phyloP scores from a whole-genome alignment of 2,797 vertebrate species.

The Danionella dracula region DNA sequence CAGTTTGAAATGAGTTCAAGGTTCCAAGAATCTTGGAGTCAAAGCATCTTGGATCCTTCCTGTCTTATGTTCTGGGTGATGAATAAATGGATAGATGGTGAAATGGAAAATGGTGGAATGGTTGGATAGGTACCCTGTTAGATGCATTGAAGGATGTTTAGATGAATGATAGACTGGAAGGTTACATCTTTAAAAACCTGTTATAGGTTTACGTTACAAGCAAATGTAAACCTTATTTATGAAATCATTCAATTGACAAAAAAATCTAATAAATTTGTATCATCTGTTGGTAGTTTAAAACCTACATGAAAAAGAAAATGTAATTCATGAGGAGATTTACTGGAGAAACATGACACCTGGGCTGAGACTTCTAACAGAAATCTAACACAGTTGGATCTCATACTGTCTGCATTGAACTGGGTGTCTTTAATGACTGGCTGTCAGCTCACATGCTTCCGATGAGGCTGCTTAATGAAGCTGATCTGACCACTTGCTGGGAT shows the following conservation, averaged over 20 bases:
- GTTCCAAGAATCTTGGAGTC: too few relatives aligned
- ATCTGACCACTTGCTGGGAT: neutral
- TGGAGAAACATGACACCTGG: neutral
- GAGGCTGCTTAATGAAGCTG: conserved; percentile 7
- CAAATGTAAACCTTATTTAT: too few relatives aligned
- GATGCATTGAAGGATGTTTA: rapidly evolving
- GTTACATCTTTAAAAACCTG: too few relatives aligned
- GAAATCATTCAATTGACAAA: too few relatives aligned
- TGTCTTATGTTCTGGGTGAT: neutral
- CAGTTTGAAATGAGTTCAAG: too few relatives aligned
- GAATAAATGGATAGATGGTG: too few relatives aligned
- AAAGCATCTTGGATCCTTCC: neutral
- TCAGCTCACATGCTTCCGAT: neutral
- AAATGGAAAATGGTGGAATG: too few relatives aligned
- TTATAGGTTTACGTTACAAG: too few relatives aligned
- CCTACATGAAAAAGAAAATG: too few relatives aligned
- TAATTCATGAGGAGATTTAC: neutral
- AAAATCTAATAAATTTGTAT: too few relatives aligned
- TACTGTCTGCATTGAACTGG: neutral
- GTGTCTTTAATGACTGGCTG: neutral
- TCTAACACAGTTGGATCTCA: neutral
- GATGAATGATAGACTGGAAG: neutral
- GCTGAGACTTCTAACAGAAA: too few relatives aligned
- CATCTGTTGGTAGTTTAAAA: too few relatives aligned
- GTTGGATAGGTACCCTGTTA: rapidly evolving